Conservation (phyloP, 2,113 vertebrate genomes). For the Alexandromys fortis region DNA sequence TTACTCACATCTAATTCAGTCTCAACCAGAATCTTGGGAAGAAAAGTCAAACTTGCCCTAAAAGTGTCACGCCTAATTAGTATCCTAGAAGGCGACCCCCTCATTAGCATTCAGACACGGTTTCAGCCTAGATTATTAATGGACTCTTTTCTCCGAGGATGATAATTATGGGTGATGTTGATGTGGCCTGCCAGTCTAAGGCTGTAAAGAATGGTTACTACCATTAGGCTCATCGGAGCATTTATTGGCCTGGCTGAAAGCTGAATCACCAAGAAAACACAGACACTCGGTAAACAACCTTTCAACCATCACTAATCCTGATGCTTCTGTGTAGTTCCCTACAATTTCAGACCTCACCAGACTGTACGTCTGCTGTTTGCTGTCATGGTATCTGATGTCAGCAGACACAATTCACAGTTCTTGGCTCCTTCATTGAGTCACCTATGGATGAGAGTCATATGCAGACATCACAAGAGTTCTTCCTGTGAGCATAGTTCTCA, state of each 20-base stretch:
- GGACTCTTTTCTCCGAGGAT: slow-evolving; percentile 80
- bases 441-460: background rate
- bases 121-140: slow-evolving; percentile 84
- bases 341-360: background rate
- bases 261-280: slow-evolving; percentile 37
- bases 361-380: background rate
- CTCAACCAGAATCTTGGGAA: slow-evolving; percentile 79
- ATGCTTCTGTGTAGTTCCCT: background rate
- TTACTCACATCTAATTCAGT: slow-evolving; percentile 69
- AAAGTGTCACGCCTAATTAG: slow-evolving; percentile 89
- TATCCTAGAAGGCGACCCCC: slow-evolving; percentile 83
- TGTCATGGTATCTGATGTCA: background rate
- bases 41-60: slow-evolving; percentile 84
- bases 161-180: slow-evolving; percentile 80
- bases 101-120: slow-evolving; percentile 85
- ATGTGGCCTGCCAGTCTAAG: slow-evolving; percentile 73
- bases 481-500: slow-evolving; percentile 23
- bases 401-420: background rate
- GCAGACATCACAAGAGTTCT: background rate
- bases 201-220: slow-evolving; percentile 65
- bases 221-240: slow-evolving; percentile 15
- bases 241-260: slow-evolving; percentile 60
- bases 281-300: background rate
- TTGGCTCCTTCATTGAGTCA: background rate
- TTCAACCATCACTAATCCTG: slow-evolving; percentile 4